A percentile compares a stretch with the other conserved stretches of the same genome.
These are phyloP conservation scores for Carduelis carduelis DNA, from an alignment of 2,797 vertebrate species.

Conservation along the genomic window DNA sequence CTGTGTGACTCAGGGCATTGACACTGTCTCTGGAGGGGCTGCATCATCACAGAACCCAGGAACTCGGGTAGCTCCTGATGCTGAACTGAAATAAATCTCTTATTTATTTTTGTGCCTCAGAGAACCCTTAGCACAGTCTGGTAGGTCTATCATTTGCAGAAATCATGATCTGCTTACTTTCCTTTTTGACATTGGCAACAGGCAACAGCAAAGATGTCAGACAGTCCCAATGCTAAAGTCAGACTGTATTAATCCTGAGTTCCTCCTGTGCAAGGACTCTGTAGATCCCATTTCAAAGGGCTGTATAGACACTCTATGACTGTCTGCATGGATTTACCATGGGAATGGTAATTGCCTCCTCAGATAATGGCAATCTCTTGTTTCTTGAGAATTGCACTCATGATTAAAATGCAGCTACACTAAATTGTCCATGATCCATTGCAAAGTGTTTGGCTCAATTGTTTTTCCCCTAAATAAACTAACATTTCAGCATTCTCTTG, in stretches of 20 bases:
- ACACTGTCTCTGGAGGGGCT: background rate
- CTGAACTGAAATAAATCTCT: background rate
- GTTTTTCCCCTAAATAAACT: background rate
- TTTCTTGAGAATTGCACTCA: background rate
- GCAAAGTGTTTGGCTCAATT: background rate
- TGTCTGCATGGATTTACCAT: accelerated
- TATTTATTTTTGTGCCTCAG: background rate
- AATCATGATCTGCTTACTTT: background rate
- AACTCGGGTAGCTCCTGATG: background rate
- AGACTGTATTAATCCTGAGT: background rate
- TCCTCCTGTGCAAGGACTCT: background rate
- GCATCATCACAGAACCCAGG: background rate
- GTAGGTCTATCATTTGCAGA: background rate
- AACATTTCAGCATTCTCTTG: background rate
- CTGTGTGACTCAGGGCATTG: background rate
- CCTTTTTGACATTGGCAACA: background rate
- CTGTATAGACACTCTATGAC: background rate
- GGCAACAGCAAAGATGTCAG: background rate
- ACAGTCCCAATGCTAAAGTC: background rate
- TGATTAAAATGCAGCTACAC: background rate
- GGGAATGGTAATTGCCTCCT: background rate
- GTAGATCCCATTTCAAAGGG: background rate
- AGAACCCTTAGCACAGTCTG: background rate
- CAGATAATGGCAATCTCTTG: background rate
- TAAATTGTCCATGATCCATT: background rate